phyloP scores from a whole-genome alignment of 2,888 invertebrate species.

The Nephrocerus scutellatus region DNA sequence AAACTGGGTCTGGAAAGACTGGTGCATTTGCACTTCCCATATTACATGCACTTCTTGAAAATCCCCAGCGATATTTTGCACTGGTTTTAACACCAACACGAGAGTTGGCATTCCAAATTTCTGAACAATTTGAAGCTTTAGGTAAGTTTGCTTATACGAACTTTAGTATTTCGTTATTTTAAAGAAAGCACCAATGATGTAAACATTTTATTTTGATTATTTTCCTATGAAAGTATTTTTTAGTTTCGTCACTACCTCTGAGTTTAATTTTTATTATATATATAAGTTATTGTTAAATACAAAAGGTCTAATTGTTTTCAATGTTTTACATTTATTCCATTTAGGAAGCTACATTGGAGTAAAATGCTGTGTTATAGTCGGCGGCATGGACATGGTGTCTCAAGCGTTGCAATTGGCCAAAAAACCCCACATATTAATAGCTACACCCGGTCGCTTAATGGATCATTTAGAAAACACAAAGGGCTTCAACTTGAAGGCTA shows the following conservation, averaged over 20 bases:
- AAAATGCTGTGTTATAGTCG: conserved; percentile 93
- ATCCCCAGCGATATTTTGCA: conserved; percentile 90
- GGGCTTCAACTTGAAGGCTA: conserved; percentile 83
- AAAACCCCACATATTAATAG: conserved; percentile 94
- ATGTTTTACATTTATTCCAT: conserved; percentile 12
- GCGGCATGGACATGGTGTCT: conserved; percentile 97
- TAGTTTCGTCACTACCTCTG: conserved; percentile 47
- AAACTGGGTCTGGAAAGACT: conserved; percentile 83
- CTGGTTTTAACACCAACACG: conserved; percentile 92
- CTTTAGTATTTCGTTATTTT: background rate
- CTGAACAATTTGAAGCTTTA: conserved; percentile 95
- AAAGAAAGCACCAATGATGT: conserved; percentile 32
- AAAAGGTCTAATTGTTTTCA: no score
- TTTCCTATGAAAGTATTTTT: conserved; percentile 32
- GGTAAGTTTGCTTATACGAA: conserved; percentile 52
- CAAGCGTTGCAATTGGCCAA: conserved; percentile 87
- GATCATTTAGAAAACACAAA: conserved; percentile 98
- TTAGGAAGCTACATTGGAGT: conserved; percentile 83
- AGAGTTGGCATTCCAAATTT: conserved; percentile 96
- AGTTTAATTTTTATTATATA: conserved; percentile 17
- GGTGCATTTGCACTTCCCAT: conserved; percentile 97
- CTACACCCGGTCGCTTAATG: conserved; percentile 90
- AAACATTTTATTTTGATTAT: conserved; percentile 30
- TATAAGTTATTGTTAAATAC: no score
- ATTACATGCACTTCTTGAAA: conserved; percentile 79